These are phyloP conservation scores for Lacanobia wlatinum DNA, from an alignment of 2,888 invertebrate genomes.

Conservation along the genomic window DNA sequence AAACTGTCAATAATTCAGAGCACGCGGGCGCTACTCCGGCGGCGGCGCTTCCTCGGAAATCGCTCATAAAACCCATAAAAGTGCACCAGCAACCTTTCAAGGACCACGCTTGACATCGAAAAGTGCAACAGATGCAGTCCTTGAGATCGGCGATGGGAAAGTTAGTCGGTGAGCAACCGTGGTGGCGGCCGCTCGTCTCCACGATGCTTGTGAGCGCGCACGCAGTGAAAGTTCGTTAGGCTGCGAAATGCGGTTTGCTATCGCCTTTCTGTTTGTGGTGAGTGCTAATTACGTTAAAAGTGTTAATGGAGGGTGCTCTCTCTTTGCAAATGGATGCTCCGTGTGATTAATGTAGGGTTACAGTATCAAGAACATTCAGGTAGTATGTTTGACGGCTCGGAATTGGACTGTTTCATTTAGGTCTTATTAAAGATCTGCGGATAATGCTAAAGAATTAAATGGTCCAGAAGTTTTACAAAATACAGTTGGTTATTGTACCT, in stretches of 20 bases:
- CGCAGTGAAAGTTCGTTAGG: slow-evolving; percentile 89
- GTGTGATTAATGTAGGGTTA: slow-evolving; percentile 62
- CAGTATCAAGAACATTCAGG: slow-evolving; percentile 57
- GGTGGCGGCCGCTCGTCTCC: slow-evolving; percentile 77
- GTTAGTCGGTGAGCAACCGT: slow-evolving; percentile 83
- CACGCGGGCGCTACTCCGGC: slow-evolving; percentile 50
- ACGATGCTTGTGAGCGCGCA: slow-evolving; percentile 82
- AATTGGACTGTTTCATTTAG: slow-evolving; percentile 51
- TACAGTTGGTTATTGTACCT: slow-evolving; percentile 51
- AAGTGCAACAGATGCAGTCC: slow-evolving; percentile 82
- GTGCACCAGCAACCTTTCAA: slow-evolving; percentile 80
- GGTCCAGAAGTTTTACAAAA: slow-evolving; percentile 43
- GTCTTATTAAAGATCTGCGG: slow-evolving; percentile 43
- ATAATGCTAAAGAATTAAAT: slow-evolving; percentile 22
- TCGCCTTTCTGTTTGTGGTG: slow-evolving; percentile 90
- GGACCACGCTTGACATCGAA: slow-evolving; percentile 71
- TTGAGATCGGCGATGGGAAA: slow-evolving; percentile 80
- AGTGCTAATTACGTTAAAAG: slow-evolving; percentile 87
- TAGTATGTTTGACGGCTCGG: slow-evolving; percentile 56
- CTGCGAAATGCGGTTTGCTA: slow-evolving; percentile 87
- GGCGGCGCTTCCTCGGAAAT: slow-evolving; percentile 55
- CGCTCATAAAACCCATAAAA: slow-evolving; percentile 68
- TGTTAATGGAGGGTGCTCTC: slow-evolving; percentile 81
- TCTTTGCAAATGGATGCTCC: slow-evolving; percentile 69
- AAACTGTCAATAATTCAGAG: slow-evolving; percentile 53